Conservation (phyloP, 2,888 invertebrate genomes). For the Rhagium mordax region DNA sequence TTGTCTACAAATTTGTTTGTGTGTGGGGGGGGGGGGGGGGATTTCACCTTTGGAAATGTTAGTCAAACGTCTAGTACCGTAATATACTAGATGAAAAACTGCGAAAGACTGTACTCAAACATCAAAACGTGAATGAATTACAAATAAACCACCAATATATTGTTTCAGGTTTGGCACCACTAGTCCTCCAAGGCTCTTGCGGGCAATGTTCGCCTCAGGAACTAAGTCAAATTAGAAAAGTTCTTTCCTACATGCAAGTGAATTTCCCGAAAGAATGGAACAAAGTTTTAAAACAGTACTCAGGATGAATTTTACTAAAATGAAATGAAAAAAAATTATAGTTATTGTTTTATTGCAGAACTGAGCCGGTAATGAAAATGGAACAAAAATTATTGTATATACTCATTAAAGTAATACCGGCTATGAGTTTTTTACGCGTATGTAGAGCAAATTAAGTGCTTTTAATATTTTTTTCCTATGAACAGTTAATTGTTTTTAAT, state of each 20-base stretch:
- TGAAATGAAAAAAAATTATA: not conserved
- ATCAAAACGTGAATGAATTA: no score
- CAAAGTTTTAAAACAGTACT: constrained; percentile 80
- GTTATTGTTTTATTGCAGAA: constrained; percentile 3
- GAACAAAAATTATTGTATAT: not conserved
- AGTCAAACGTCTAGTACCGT: no score
- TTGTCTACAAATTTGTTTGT: no score
- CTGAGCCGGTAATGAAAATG: not conserved
- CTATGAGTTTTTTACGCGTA: no score
- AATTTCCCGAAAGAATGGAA: constrained; percentile 86
- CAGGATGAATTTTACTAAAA: constrained; percentile 56
- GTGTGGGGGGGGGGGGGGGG: no score
- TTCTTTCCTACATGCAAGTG: constrained; percentile 81
- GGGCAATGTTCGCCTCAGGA: constrained; percentile 81
- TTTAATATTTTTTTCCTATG: no score
- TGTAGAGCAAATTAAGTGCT: no score
- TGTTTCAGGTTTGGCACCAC: constrained; percentile 80
- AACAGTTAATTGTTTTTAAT: no score
- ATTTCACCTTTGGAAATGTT: no score
- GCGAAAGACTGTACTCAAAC: no score
- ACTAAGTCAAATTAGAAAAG: constrained; percentile 82
- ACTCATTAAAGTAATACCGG: no score
- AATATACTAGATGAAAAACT: no score
- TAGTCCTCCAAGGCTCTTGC: constrained; percentile 82
- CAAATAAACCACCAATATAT: constrained; percentile 13